These are phyloP conservation scores for Zaprionus ghesquierei DNA, from an alignment of 1,140 invertebrate species.

Conservation along the genomic window DNA sequence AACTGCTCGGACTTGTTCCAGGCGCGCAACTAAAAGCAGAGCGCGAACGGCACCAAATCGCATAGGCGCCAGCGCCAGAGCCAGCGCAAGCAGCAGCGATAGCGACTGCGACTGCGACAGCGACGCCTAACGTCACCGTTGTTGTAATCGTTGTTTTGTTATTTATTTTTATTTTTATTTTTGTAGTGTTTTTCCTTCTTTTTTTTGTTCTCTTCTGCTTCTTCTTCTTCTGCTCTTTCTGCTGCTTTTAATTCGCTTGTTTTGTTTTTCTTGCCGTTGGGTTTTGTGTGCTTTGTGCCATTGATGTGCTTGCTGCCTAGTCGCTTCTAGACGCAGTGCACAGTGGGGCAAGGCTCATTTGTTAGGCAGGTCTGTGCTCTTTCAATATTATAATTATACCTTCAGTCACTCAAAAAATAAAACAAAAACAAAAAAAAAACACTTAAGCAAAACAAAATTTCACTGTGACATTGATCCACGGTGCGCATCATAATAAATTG, in stretches of 20 bases:
- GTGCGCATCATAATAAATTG: not conserved
- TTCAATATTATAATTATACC: too few relatives aligned
- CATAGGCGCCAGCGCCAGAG: not conserved
- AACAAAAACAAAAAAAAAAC: not conserved
- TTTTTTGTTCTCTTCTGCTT: slow-evolving; percentile 42
- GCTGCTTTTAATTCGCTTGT: slow-evolving; percentile 21
- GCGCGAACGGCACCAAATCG: slow-evolving; percentile 24
- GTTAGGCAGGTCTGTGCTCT: not conserved
- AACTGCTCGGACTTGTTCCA: slow-evolving; percentile 43
- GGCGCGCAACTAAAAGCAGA: slow-evolving; percentile 59
- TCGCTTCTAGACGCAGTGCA: slow-evolving; percentile 53
- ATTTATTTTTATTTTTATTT: slow-evolving; percentile 43
- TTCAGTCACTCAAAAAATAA: not conserved
- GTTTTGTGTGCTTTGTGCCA: not conserved
- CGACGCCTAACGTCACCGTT: slow-evolving; percentile 39
- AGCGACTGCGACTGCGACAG: not conserved
- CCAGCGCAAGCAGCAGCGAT: too few relatives aligned
- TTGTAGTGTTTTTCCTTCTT: slow-evolving; percentile 19
- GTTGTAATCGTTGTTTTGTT: slow-evolving; percentile 61
- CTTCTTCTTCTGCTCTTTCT: slow-evolving; percentile 23
- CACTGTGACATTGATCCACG: not conserved
- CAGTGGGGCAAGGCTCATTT: slow-evolving; percentile 43
- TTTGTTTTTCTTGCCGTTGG: slow-evolving; percentile 35
- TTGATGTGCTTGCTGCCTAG: not conserved
- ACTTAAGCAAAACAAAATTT: not conserved